Base-by-base conservation (phyloP, 2,113 vertebrate genomes). In the Anser cygnoides region DNA sequence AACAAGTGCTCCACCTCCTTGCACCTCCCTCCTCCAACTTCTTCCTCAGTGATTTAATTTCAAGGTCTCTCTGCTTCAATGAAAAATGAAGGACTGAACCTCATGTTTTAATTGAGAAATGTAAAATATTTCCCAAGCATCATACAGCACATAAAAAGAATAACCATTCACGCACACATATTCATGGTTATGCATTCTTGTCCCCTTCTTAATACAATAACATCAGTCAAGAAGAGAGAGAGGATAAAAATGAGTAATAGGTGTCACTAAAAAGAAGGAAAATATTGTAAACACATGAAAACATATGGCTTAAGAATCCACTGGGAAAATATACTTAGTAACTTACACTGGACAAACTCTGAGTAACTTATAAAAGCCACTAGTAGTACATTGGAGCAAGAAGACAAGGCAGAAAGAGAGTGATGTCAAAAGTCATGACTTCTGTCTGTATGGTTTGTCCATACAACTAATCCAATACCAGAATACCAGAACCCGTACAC, bases 211-310 rank as follows among this genome's bases (percentile, higher is more conserved):
- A 78, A 87, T 62, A 71, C 13, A 88, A 25, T 25, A 91, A 12
- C 26, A 35, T 80, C 62, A 62, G 41, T 59, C 52, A 90, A 71
- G 83, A 87, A 87, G n/a, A 84, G 26, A 28, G 59, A 73, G 35
- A 90, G 61, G 50, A 78, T 50, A 93, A 94, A 94, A 90, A 68
- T 74, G 67, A 94, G 46, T 58, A 44, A 94, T 89, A 63, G 26
- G 25, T 90, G n/a, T 65, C 63, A 57, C 46, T 49, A 96, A 79
- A 77, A 94, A 73, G 87, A 84, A 80, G 29, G 83, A 89, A 93
- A 84, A 84, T 59, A 54, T 35, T 84, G 74, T 76, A 84, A 87
- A 85, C 57, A 37, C 19, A 11, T 29, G 50, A 23, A 95, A 91
- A 86, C 31, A 44, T 85, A 63, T 74, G 31, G 50, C 46, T 87